Evolutionary conservation across 2,888 invertebrate species (phyloP).

Genomic region (Blomia tropicalis): DNA sequence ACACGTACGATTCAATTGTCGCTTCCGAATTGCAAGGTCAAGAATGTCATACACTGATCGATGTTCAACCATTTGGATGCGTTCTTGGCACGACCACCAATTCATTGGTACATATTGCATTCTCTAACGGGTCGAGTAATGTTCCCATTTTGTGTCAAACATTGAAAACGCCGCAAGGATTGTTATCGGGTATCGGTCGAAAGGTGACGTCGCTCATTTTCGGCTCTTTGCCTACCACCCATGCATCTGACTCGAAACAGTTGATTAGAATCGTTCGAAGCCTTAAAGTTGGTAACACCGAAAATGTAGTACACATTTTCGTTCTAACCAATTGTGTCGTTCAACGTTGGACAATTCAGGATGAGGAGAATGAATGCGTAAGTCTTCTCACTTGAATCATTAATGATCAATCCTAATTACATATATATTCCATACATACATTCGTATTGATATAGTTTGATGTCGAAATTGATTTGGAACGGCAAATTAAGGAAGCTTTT

Average conservation of each 20-base stretch:
- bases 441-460: conserved; percentile 40
- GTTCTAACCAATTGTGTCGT: conserved; percentile 18
- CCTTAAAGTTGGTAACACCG: conserved; percentile 37
- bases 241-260: conserved; percentile 36
- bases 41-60: conserved; percentile 36
- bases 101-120: conserved; percentile 55
- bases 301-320: conserved; percentile 32
- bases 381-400: background rate
- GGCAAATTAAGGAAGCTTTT: conserved; percentile 53
- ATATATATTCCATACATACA: background rate
- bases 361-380: conserved; percentile 42
- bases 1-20: conserved; percentile 49
- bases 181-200: conserved; percentile 65
- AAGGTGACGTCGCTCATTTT: conserved; percentile 64
- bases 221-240: conserved; percentile 41
- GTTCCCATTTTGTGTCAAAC: conserved; percentile 36
- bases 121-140: conserved; percentile 49
- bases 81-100: conserved; percentile 80
- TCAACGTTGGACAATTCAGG: conserved; percentile 24
- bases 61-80: conserved; percentile 48
- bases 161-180: conserved; percentile 37
- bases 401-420: conserved; percentile 7
- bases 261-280: conserved; percentile 49
- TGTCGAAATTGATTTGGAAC: conserved; percentile 56
- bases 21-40: conserved; percentile 54